These are phyloP conservation scores for Tragelaphus buxtoni DNA, from an alignment of 2,113 vertebrate species.

Conservation along the genomic window DNA sequence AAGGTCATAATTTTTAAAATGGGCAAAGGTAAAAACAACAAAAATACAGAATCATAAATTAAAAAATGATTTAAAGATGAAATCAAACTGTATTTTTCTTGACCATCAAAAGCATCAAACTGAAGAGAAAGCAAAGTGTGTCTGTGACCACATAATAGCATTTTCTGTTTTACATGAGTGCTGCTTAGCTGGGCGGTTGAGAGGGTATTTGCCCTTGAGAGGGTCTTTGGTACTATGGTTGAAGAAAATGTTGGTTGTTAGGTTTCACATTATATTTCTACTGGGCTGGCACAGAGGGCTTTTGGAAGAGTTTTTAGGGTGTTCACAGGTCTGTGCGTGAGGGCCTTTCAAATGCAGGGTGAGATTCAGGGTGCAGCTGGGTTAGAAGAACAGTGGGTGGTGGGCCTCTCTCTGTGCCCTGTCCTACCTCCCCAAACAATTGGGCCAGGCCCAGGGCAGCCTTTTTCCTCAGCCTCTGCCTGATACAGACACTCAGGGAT, in stretches of 20 bases:
- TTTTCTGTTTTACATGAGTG: not conserved
- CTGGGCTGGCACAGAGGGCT: not conserved
- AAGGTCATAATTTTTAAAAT: not conserved
- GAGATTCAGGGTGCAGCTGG: not conserved
- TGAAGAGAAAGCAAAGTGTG: not conserved
- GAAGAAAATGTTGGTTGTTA: not conserved
- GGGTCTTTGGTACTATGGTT: not conserved
- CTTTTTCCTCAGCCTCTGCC: not conserved
- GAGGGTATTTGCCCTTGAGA: not conserved
- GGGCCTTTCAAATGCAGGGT: not conserved
- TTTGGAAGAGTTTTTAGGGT: not conserved
- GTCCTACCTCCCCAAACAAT: not conserved
- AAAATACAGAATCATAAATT: not conserved
- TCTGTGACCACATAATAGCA: not conserved
- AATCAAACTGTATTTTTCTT: not conserved
- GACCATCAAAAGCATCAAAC: not conserved
- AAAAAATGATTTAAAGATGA: not conserved
- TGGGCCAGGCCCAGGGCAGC: not conserved
- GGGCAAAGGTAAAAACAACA: not conserved
- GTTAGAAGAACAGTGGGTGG: not conserved
- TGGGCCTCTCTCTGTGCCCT: not conserved
- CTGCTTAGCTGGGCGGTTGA: not conserved
- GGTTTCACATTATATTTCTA: not conserved
- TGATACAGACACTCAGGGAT: not conserved
- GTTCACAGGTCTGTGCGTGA: not conserved